These are phyloP conservation scores for Vipera latastei DNA, from an alignment of 2,797 vertebrate species.

Conservation along the genomic window DNA sequence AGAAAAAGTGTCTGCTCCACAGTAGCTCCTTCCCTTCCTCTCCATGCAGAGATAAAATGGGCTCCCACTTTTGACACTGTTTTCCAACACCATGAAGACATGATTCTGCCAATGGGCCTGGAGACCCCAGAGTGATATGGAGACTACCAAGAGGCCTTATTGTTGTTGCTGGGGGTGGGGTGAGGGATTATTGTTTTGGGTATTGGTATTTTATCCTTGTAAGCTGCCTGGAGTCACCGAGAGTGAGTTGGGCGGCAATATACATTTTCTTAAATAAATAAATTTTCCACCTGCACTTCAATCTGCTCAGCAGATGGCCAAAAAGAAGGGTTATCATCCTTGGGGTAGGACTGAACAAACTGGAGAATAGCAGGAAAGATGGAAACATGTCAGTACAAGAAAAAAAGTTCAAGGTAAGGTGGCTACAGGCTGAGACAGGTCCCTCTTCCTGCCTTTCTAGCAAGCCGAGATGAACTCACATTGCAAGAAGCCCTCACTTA, in stretches of 20 bases:
- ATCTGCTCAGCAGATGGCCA: neutral
- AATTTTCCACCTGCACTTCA: neutral
- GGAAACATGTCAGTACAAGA: constrained; percentile 27
- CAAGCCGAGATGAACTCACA: neutral
- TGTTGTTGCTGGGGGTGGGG: neutral
- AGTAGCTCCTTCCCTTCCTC: neutral
- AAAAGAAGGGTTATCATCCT: neutral
- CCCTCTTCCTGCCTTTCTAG: constrained; percentile 23
- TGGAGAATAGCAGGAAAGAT: neutral
- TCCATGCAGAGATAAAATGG: neutral
- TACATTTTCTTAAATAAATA: neutral
- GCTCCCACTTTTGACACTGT: neutral
- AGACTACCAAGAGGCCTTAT: neutral
- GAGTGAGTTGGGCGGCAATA: neutral
- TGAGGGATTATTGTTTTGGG: neutral
- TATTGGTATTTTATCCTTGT: too few species aligned
- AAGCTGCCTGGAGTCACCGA: too few species aligned
- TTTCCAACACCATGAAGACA: neutral
- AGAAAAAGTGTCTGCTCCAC: neutral
- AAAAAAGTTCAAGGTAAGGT: constrained; percentile 33
- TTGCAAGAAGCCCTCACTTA: neutral
- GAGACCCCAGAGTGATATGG: neutral
- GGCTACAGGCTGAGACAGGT: constrained; percentile 42
- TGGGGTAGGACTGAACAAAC: constrained; percentile 20
- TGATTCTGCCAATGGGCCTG: neutral